Base-by-base conservation (phyloP, 2,888 invertebrate species). In the Cetonia aurata region DNA sequence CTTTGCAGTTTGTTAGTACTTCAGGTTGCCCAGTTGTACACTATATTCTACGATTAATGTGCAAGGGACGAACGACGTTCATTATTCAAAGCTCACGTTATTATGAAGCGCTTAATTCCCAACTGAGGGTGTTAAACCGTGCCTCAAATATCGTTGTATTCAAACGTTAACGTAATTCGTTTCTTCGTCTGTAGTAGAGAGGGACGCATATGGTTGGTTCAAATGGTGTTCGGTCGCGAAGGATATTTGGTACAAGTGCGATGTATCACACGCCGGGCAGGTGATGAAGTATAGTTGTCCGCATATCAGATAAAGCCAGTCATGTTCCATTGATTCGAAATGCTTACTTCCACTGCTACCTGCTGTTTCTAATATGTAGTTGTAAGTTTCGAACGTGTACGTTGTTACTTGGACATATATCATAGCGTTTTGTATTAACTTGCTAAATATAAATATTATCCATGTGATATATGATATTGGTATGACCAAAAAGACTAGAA, bases 331-430 rank as follows among this genome's bases (percentile, higher is more conserved):
- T 75, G 75, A 75, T 74, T 74, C 73, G 73, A 75, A 75, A 75
- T 70, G 74, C 73, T 72, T 73, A 74, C 74, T 74, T 74, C 72
- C 68, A 71, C 70, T 67, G 74, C 75, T 75, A 74, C 75, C 75
- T 74, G 75, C 75, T 75, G 75, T 69, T 75, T 75, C 75, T 75
- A 75, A 75, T 75, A 75, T 75, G 75, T 75, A 73, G 73, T 71
- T 69, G 73, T 73, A 71, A 53, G 66, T 57, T 46, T 53, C 71
- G 44, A 56, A 60, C 68, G 50, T 62, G 62, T 71, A 68, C 55
- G 48, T 71, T 71, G 69, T 71, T 71, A 68, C 69, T 67, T 71
- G 71, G 68, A 68, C 56, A 71, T 71, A 62, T 65, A 68, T 71
- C 71, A 68, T 68, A 56, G 56, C 67, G 56, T 66, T 66, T 70